Percentiles rank a stretch among this genome's conserved stretches.
These are phyloP conservation scores for Tinea pellionella DNA, from an alignment of 2,888 invertebrate genomes.

Conservation along the genomic window DNA sequence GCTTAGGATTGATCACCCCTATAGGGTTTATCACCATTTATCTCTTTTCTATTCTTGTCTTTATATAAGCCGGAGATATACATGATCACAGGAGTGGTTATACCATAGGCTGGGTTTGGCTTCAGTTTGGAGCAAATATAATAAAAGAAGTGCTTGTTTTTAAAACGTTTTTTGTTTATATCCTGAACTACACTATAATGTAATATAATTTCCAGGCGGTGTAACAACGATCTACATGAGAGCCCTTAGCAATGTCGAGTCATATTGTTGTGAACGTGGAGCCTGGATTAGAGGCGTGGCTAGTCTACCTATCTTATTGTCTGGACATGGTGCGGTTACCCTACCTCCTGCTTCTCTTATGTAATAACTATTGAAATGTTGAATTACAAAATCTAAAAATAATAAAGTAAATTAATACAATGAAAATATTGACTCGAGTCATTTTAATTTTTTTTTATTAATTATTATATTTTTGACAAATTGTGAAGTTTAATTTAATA, in stretches of 20 bases:
- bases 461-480: constrained; percentile 17
- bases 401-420: too few species aligned
- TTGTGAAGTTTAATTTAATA: constrained; percentile 17
- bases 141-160: too few species aligned
- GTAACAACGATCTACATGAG: constrained; percentile 74
- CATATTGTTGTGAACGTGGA: constrained; percentile 71
- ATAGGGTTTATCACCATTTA: too few species aligned
- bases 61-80: too few species aligned
- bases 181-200: too few species aligned
- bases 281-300: constrained; percentile 73
- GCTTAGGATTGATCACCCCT: too few species aligned
- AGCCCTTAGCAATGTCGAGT: constrained; percentile 74
- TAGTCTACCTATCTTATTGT: constrained; percentile 71
- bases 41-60: too few species aligned
- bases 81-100: too few species aligned
- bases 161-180: too few species aligned
- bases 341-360: constrained; percentile 57
- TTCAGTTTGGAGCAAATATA: too few species aligned
- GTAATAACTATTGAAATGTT: constrained; percentile 23
- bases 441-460: neutral
- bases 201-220: constrained; percentile 49
- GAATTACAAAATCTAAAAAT: neutral
- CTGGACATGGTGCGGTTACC: constrained; percentile 67
- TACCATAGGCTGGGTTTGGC: too few species aligned
- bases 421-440: too few species aligned